Evolutionary conservation across 2,797 vertebrate species (phyloP).

Genomic region (Alectoris magna): DNA sequence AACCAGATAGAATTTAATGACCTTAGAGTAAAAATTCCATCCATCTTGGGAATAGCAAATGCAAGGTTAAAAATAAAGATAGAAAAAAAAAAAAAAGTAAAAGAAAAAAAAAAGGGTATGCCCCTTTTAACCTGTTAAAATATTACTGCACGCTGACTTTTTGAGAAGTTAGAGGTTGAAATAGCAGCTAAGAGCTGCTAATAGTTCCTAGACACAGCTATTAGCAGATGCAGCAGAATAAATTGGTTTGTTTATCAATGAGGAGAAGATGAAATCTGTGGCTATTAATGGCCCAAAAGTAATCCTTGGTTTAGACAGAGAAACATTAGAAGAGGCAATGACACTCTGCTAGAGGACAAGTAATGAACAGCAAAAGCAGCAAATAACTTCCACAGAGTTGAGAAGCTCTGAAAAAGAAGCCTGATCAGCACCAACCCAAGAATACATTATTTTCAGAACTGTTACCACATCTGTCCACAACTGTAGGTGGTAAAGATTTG

Average conservation of each 20-base stretch:
- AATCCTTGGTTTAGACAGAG: conserved; percentile 35
- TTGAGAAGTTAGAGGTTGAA: conserved; percentile 50
- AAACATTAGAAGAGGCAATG: conserved; percentile 59
- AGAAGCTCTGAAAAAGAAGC: background rate
- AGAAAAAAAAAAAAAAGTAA: background rate
- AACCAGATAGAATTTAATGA: background rate
- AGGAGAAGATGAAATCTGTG: conserved; percentile 51
- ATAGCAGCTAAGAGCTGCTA: conserved; percentile 56
- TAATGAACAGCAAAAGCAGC: conserved; percentile 39
- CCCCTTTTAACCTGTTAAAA: conserved; percentile 34
- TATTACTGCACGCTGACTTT: conserved; percentile 12
- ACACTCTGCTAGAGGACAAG: conserved; percentile 25
- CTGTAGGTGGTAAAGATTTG: background rate
- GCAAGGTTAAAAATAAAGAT: conserved; percentile 33
- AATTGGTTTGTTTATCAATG: conserved; percentile 69
- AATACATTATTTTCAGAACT: conserved; percentile 28
- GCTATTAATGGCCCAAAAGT: conserved; percentile 66
- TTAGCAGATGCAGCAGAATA: conserved; percentile 53
- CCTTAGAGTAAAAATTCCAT: background rate
- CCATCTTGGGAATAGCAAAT: background rate
- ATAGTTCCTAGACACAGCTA: conserved; percentile 63
- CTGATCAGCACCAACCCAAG: conserved; percentile 36
- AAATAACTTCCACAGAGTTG: conserved; percentile 31
- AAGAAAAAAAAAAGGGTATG: background rate
- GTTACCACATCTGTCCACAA: background rate